phyloP scores from a whole-genome alignment of 2,113 vertebrate species.

The Rhodinocichla rosea region DNA sequence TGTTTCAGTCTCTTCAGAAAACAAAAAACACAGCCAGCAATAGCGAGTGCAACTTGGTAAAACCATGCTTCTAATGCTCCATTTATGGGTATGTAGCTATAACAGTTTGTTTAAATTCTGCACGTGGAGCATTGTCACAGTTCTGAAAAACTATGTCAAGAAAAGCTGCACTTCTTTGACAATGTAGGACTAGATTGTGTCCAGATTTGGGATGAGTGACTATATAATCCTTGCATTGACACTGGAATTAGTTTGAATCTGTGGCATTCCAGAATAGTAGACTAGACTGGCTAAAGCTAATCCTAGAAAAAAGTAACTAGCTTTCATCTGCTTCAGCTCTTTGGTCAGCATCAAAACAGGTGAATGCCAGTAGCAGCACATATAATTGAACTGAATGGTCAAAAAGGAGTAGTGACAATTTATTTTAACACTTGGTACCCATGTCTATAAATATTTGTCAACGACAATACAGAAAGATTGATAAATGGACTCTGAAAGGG shows the following conservation, averaged over 20 bases:
- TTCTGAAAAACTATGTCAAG: not conserved
- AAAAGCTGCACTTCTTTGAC: not conserved
- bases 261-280: not conserved
- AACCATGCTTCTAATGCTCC: not conserved
- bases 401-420: not conserved
- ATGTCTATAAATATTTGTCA: not conserved
- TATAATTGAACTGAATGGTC: not conserved
- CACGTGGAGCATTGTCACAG: not conserved
- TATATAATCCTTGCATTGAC: not conserved
- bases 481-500: not conserved
- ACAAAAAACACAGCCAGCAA: not conserved
- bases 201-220: not conserved
- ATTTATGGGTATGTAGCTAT: not conserved
- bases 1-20: not conserved
- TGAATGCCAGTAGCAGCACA: not conserved
- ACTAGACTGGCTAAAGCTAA: not conserved
- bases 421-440: not conserved
- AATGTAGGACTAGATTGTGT: not conserved
- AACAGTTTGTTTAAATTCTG: not conserved
- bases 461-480: not conserved
- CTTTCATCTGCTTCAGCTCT: not conserved
- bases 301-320: not conserved
- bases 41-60: not conserved
- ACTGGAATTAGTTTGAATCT: not conserved
- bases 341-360: not conserved